Conservation (phyloP, 2,113 vertebrate species). For the Eolophus roseicapilla region DNA sequence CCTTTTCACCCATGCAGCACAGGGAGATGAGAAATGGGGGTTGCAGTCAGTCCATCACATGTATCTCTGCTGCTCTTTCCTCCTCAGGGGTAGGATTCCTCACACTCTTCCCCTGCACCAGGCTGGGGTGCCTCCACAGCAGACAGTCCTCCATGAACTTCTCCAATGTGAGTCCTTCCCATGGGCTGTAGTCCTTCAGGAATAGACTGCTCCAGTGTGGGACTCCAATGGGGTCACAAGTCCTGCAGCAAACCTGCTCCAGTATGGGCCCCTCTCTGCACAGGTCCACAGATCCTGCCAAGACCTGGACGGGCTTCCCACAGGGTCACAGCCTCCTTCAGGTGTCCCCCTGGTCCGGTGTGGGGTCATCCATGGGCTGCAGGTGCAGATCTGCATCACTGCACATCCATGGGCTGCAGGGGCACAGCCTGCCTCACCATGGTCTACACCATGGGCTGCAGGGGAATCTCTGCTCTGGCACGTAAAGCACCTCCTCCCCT, state of each 20-base stretch:
- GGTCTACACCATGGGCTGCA: accelerated
- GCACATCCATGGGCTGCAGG: background rate
- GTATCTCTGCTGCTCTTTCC: background rate
- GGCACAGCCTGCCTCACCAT: background rate
- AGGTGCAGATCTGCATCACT: background rate
- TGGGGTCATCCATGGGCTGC: accelerated
- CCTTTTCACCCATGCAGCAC: accelerated
- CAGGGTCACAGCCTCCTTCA: background rate
- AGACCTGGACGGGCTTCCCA: too few relatives aligned
- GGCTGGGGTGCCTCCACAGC: accelerated
- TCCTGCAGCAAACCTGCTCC: background rate
- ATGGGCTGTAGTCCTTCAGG: background rate
- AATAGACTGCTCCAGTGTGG: background rate
- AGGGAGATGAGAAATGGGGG: accelerated
- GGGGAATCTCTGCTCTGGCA: accelerated
- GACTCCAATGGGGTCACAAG: background rate
- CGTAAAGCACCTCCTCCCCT: background rate
- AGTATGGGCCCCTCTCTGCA: background rate
- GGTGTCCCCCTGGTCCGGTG: accelerated
- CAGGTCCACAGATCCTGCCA: background rate
- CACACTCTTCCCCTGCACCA: background rate
- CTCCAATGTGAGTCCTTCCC: background rate
- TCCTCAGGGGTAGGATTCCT: background rate
- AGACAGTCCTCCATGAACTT: background rate
- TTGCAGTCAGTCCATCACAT: background rate